A percentile compares a stretch with the other conserved stretches of the same genome.
phyloP scores from a whole-genome alignment of 2,797 vertebrate genomes.

The Psittacula derbiana region DNA sequence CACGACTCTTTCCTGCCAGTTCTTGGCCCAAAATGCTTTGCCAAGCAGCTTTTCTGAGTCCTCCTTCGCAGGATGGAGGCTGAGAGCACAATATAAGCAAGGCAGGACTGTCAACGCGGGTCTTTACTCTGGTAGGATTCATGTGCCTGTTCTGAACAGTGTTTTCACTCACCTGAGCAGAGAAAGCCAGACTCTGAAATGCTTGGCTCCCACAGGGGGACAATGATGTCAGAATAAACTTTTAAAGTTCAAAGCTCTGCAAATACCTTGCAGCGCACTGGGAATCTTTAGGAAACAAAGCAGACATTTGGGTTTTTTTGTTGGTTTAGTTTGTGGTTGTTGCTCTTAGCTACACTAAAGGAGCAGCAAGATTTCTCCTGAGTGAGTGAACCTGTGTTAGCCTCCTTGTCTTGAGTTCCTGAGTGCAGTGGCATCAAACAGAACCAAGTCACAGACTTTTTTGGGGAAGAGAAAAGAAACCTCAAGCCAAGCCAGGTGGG shows the following conservation, averaged over 20 bases:
- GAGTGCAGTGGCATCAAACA: neutral
- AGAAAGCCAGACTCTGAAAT: neutral
- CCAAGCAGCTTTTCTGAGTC: neutral
- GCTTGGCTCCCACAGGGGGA: no score
- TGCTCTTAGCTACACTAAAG: neutral
- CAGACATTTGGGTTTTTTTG: neutral
- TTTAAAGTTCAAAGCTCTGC: neutral
- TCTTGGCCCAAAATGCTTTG: neutral
- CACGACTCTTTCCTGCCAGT: neutral
- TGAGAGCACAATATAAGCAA: neutral
- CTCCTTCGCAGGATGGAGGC: rapidly evolving
- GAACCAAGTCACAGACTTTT: neutral
- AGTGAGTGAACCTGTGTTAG: neutral
- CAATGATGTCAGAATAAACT: neutral
- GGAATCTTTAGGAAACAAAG: neutral
- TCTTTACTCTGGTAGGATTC: neutral
- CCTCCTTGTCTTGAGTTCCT: neutral
- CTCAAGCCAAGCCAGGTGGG: neutral
- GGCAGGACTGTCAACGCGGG: neutral
- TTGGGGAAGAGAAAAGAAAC: neutral
- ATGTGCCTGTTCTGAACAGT: neutral
- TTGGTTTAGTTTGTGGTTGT: neutral
- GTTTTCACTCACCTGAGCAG: neutral
- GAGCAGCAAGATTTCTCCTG: neutral
- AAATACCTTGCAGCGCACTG: neutral